phyloP scores from a whole-genome alignment of 2,888 invertebrate species.

The Autographa gamma region DNA sequence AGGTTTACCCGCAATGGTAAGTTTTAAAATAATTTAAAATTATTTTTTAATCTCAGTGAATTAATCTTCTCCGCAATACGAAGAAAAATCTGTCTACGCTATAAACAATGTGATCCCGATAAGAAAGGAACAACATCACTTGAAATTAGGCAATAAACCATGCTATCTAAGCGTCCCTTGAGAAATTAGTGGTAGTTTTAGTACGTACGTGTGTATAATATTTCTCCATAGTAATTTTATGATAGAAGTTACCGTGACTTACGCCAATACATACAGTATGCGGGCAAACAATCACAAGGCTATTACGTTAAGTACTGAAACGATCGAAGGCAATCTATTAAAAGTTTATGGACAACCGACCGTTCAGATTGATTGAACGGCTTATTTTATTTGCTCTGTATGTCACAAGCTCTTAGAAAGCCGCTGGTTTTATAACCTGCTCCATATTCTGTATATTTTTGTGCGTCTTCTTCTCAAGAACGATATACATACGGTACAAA shows the following conservation, averaged over 20 bases:
- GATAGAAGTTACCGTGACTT: slow-evolving; percentile 56
- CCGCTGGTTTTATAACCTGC: slow-evolving; percentile 35
- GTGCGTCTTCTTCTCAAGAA: neutral
- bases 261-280: slow-evolving; percentile 55
- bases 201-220: slow-evolving; percentile 45
- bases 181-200: slow-evolving; percentile 52
- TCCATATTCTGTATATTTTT: neutral
- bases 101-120: slow-evolving; percentile 14
- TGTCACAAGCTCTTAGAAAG: slow-evolving; percentile 57
- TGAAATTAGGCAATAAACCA: slow-evolving; percentile 40
- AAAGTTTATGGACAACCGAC: slow-evolving; percentile 76
- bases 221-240: slow-evolving; percentile 54
- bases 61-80: neutral
- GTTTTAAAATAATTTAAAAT: too few species aligned
- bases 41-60: neutral
- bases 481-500: neutral
- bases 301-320: slow-evolving; percentile 80
- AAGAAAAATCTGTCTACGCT: neutral
- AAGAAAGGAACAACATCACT: slow-evolving; percentile 29
- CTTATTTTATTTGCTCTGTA: slow-evolving; percentile 76
- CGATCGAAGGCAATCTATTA: slow-evolving; percentile 83
- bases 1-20: neutral
- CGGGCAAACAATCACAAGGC: slow-evolving; percentile 69
- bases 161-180: slow-evolving; percentile 48
- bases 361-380: slow-evolving; percentile 78